A percentile compares a stretch with the other conserved stretches of the same genome.
Evolutionary conservation across 64 coral and sea anemone species (phyloP).

Genomic region (Astreopora myriophthalma): DNA sequence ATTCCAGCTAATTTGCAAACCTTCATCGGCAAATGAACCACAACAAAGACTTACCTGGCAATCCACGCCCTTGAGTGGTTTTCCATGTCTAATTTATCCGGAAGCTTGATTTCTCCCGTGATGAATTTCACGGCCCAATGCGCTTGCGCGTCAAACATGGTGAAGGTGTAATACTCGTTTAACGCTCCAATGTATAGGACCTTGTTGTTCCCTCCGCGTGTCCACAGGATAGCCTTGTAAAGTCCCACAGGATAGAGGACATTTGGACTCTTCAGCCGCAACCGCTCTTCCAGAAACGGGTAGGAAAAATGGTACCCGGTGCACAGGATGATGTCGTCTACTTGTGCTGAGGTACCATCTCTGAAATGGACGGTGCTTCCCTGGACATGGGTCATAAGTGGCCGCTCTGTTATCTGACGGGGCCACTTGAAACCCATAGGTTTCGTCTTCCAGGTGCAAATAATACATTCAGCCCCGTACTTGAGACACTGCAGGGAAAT

Average conservation of each 20-base stretch:
- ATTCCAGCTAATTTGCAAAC: too few relatives aligned
- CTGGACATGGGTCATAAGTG: conserved; percentile 41
- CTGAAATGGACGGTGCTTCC: conserved; percentile 62
- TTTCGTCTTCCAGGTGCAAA: conserved; percentile 13
- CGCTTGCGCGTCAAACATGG: conserved; percentile 67
- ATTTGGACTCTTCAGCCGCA: not conserved
- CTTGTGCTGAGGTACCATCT: conserved; percentile 37
- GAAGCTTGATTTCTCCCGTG: conserved; percentile 53
- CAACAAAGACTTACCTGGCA: conserved; percentile 48
- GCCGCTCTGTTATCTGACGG: conserved; percentile 37
- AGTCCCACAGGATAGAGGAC: conserved; percentile 11
- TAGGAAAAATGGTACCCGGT: conserved; percentile 56
- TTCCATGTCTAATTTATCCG: conserved; percentile 41
- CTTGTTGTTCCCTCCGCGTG: conserved; percentile 53
- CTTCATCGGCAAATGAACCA: too few relatives aligned
- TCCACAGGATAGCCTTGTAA: conserved; percentile 45
- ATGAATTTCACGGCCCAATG: conserved; percentile 51
- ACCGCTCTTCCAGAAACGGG: conserved; percentile 40
- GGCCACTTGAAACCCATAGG: conserved; percentile 76
- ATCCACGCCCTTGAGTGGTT: conserved; percentile 33
- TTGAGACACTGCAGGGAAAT: conserved; percentile 50
- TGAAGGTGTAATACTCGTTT: conserved; percentile 45
- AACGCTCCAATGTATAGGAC: conserved; percentile 46
- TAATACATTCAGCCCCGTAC: conserved; percentile 47
- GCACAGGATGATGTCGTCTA: conserved; percentile 73